Evolutionary conservation across 2,888 invertebrate genomes (phyloP), one percentile per base, ranked within the genome.

Genomic region (Athrips mouffetella): DNA sequence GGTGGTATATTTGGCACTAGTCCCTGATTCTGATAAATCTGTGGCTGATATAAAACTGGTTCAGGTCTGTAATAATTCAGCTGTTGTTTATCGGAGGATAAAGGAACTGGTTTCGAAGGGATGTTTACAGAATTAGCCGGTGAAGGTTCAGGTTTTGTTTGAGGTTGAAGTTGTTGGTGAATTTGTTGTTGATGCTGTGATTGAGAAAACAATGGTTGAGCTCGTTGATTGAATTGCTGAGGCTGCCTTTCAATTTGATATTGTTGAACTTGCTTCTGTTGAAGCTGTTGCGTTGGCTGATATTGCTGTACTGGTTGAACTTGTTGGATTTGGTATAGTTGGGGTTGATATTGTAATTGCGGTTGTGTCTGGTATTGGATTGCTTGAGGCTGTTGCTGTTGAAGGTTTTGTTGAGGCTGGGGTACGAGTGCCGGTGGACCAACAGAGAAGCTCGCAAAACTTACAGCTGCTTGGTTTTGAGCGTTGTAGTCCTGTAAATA

Each of bases 361-460:
- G 29, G 51, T 3, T 47, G 33, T 51, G 55, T 57, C 11, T 55
- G 52, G 39, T 59, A 53, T 18, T 44, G 40, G 16, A 37, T 10
- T 5, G 48, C 35, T 39, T 58, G 59, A 41, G 52, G 3, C 45
- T 49, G 53, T 15, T 54, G 52, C 11, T 51, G 45, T 7, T 51
- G 51, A 39, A 50, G 50, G 25, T 54, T 55, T 3, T 46, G 45
- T 16, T 31, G 31, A 10, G 31, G 47, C 2, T 53, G 46, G 1
- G 50, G 44, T 15, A 25, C 25, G 18, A 31, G 23, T 0, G 54
- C 21, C 2, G 69, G 66, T 15, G 74, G 65, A 29, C 71, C 71
- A 45, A 73, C 74, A 0, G 77, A 71, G 52, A 78, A 82, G 41
- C 73, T 80, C 1, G 83, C 72, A 57, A 76, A 86, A 61, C 83